phyloP scores from a whole-genome alignment of 2,888 invertebrate genomes.

The Drosophila mayaguana region DNA sequence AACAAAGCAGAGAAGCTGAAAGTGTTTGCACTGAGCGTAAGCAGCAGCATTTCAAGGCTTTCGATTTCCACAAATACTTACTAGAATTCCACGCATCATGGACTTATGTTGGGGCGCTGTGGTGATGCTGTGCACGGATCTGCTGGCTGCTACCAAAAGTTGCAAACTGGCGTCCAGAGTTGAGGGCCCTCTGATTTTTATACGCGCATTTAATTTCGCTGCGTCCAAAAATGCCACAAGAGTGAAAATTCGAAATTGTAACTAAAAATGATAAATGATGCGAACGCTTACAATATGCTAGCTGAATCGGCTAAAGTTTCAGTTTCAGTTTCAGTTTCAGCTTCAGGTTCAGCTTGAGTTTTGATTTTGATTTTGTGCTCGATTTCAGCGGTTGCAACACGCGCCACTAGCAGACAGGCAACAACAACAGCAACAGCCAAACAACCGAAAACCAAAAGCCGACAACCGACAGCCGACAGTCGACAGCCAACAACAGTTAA shows the following conservation, averaged over 20 bases:
- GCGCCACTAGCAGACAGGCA: constrained; percentile 18
- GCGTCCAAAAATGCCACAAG: constrained; percentile 17
- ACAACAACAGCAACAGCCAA: constrained; percentile 4
- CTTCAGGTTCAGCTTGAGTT: constrained; percentile 42
- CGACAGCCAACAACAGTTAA: constrained; percentile 56
- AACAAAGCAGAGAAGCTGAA: constrained; percentile 66
- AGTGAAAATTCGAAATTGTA: constrained; percentile 60
- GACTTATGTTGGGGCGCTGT: constrained; percentile 13
- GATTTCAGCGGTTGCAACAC: constrained; percentile 64
- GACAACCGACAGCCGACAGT: background rate
- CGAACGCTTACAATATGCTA: constrained; percentile 53
- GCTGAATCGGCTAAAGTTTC: constrained; percentile 49
- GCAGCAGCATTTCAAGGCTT: constrained; percentile 2
- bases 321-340: constrained; percentile 47
- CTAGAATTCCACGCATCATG: constrained; percentile 88
- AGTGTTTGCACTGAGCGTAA: background rate
- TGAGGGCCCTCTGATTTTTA: constrained; percentile 56
- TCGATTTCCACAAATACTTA: constrained; percentile 47
- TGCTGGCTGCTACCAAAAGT: constrained; percentile 40
- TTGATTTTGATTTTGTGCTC: constrained; percentile 40
- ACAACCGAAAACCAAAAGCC: constrained; percentile 20
- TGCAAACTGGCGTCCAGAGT: constrained; percentile 54
- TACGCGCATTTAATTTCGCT: constrained; percentile 50
- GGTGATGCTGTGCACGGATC: constrained; percentile 26
- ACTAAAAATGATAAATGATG: constrained; percentile 71